Evolutionary conservation across 2,113 vertebrate species (phyloP), one percentile per base, ranked within the genome.

Genomic region (Nycticryphes semicollaris): DNA sequence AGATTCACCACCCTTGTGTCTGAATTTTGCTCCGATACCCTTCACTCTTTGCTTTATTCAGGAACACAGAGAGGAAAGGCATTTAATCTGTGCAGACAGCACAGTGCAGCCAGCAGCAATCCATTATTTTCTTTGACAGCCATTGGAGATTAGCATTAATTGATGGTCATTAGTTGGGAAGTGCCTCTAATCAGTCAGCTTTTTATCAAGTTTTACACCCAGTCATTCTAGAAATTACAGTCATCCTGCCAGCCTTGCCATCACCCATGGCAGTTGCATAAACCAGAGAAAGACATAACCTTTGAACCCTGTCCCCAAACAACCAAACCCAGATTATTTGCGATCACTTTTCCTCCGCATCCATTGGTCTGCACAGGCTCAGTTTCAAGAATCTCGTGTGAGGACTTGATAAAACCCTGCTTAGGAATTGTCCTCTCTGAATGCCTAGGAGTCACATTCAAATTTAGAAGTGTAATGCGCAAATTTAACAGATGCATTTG

Each of bases 141-240:
- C 64, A 3, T 9, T 63, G 41, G 59, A 72, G 73, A 92, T 95
- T 70, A 95, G 43, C 86, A 81, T 92, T 94, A 92, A 96, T 89
- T 94, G 93, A 75, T 0, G 8, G 43, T 88, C 73, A 86, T 96
- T 96, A 96, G 92, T 63, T 92, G 73, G 84, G 90, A 96, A 95
- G 60, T 89, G 60, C 33, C 66, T 90, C 48, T 87, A 89, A 89
- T 95, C 73, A 70, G 54, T 24, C 83, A 81, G 33, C 7, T 80
- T 78, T 80, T 94, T 64, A 72, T 56, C 76, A 39, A 56, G 68
- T 43, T 86, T 77, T 51, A 35, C 35, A 67, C 18, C 39, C 64
- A 81, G 62, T 47, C 18, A 33, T 93, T 90, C 73, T 7, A 67
- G 85, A 84, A 96, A 87, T 75, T 72, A 62, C 31, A 84, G 60